phyloP scores from a whole-genome alignment of 2,113 vertebrate species.

The Eptesicus fuscus region DNA sequence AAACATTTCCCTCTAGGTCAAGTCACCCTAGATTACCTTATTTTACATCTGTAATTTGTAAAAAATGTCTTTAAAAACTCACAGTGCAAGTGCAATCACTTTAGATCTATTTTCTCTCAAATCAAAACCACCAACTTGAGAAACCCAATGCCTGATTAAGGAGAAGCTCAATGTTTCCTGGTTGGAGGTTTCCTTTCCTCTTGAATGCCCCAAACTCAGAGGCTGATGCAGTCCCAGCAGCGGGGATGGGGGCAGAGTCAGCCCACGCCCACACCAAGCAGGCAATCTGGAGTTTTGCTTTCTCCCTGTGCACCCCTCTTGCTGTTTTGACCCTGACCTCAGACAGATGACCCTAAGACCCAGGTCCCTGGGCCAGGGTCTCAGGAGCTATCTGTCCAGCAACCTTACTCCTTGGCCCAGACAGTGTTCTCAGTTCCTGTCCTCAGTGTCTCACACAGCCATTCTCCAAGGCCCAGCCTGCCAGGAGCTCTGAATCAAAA shows the following conservation, averaged over 20 bases:
- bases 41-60: not conserved
- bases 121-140: not conserved
- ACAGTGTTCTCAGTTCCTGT: accelerated
- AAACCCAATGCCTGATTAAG: not conserved
- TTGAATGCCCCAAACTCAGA: not conserved
- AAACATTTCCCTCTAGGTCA: not conserved
- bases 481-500: not conserved
- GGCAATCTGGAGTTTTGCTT: not conserved
- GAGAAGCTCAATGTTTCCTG: not conserved
- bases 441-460: not conserved
- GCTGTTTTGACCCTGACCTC: not conserved
- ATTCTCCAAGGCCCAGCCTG: not conserved
- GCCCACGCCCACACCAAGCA: not conserved
- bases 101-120: not conserved
- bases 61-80: not conserved
- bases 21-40: not conserved
- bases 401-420: not conserved
- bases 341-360: not conserved
- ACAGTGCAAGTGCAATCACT: not conserved
- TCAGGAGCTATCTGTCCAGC: not conserved
- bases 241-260: no score
- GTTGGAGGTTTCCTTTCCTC: not conserved
- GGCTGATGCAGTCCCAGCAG: not conserved
- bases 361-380: not conserved
- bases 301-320: not conserved